phyloP scores from a whole-genome alignment of 2,888 invertebrate species.

The Plebejus melissa region DNA sequence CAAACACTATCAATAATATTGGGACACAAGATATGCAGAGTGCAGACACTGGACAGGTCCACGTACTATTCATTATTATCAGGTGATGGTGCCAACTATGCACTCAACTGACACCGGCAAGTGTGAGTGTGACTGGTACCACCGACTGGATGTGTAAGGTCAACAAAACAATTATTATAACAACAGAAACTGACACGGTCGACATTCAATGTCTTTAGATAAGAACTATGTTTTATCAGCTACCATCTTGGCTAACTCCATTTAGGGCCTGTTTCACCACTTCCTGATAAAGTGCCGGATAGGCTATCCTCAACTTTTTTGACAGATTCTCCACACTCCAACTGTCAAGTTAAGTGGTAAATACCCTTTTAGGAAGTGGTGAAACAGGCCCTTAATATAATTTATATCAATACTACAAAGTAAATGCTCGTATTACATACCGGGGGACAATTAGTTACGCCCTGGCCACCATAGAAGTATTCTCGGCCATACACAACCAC shows the following conservation, averaged over 20 bases:
- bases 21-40: not conserved
- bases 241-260: too few species aligned
- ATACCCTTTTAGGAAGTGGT: too few species aligned
- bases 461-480: constrained; percentile 91
- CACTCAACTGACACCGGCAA: not conserved
- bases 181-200: not conserved
- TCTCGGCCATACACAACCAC: constrained; percentile 91
- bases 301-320: too few species aligned
- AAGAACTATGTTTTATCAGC: not conserved
- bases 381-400: too few species aligned
- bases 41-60: not conserved
- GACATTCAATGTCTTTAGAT: not conserved
- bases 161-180: not conserved
- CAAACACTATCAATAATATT: not conserved
- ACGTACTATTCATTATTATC: not conserved
- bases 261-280: too few species aligned
- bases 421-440: constrained; percentile 77
- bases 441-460: constrained; percentile 88
- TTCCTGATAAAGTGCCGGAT: too few species aligned
- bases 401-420: not conserved
- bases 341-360: too few species aligned
- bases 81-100: not conserved
- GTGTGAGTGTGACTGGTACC: not conserved
- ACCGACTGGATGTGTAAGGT: not conserved
- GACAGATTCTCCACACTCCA: too few species aligned